Evolutionary conservation across 1,140 invertebrate genomes (phyloP), one percentile per base, ranked within the genome.

Genomic region (Anoplophora glabripennis): DNA sequence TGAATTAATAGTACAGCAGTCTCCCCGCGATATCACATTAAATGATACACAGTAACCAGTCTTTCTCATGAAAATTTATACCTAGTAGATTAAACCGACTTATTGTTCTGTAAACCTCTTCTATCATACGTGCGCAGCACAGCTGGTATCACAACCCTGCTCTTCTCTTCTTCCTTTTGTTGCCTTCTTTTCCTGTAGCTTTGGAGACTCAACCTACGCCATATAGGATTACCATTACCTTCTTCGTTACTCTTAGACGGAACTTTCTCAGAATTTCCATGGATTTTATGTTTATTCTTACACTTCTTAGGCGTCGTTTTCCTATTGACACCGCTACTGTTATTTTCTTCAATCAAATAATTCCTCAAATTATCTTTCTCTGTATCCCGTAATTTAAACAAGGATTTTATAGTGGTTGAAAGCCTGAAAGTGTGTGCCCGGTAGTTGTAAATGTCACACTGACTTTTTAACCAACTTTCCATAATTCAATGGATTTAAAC

Each of bases 61-160:
- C 5, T 28, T n/a, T 28, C 5, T 28, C 21, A 28, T 3, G 21
- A 28, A 28, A 28, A 28, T 2, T 28, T 28, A 3, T 5, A 2
- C 5, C 2, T 5, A 28, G 3, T 28, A 28, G 21, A 5, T 28
- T 28, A 28, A 28, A 28, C 21, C 5, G 5, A 28, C 21, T 28
- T 28, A 3, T 28, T 5, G 3, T 28, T 28, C 21, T 28, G 21
- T 5, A 28, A 28, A 28, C 2, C 21, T 46, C 37, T 45, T 21
- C 64, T 68, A 42, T 68, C 67, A 44, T 68, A 68, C 15, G 67
- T 68, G 10, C 59, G 44, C 37, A 68, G 34, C n/a, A 68, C 67
- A 11, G 46, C 53, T 9, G 67, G 56, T 52, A 68, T 55, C 12
- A 64, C 51, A 11, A 64, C 64, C 38, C 64, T 61, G 15, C 17